phyloP scores from a whole-genome alignment of 2,888 invertebrate genomes.

The Masnerella sp. region DNA sequence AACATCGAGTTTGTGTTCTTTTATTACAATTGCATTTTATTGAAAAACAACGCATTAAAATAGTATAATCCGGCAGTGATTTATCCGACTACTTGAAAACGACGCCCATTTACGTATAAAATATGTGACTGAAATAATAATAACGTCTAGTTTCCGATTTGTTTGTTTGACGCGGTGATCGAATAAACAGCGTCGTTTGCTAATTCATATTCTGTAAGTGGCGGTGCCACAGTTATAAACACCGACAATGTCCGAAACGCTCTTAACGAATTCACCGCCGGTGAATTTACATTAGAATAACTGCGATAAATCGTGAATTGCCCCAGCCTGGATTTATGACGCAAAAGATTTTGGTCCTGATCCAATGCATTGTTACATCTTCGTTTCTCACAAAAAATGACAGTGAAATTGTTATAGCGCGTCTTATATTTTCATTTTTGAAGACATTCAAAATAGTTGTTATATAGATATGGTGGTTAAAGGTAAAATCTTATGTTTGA shows the following conservation, averaged over 20 bases:
- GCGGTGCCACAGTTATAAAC: slow-evolving; percentile 20
- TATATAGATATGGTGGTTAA: no score
- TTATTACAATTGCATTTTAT: no score
- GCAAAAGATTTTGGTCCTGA: slow-evolving; percentile 38
- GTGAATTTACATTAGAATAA: slow-evolving; percentile 46
- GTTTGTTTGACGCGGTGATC: slow-evolving; percentile 29
- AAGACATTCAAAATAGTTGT: background rate
- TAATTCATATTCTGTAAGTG: slow-evolving; percentile 20
- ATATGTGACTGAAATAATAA: background rate
- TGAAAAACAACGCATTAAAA: no score
- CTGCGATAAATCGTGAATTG: slow-evolving; percentile 23
- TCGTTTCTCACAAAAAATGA: background rate
- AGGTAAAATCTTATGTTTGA: no score
- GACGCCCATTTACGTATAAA: slow-evolving; percentile 3
- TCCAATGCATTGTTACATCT: slow-evolving; percentile 17
- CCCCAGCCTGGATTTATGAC: slow-evolving; percentile 21
- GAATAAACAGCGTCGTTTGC: slow-evolving; percentile 9
- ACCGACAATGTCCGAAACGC: slow-evolving; percentile 10
- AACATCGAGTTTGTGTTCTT: no score
- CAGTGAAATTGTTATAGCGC: background rate
- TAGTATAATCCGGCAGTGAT: no score
- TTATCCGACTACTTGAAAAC: no score
- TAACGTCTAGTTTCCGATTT: background rate
- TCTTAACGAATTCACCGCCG: slow-evolving; percentile 27
- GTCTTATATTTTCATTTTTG: no score